phyloP scores from a whole-genome alignment of 1,140 invertebrate genomes.

The Thalassaphorura encarpata region DNA sequence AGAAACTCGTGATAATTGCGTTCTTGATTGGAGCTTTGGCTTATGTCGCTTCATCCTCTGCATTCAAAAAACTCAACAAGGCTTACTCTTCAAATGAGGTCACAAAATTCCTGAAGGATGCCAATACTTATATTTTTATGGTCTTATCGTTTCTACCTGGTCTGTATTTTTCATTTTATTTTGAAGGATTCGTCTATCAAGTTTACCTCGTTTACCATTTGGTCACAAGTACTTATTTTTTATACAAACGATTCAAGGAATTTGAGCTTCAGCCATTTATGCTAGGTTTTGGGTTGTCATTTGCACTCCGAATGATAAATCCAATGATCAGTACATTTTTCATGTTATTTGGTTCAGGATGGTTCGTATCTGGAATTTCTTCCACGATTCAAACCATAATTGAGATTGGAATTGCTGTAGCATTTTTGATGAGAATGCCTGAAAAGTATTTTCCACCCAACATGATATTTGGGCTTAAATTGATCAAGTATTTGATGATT shows the following conservation, averaged over 20 bases:
- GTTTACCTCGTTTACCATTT: slow-evolving; percentile 18
- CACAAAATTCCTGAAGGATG: slow-evolving; percentile 5
- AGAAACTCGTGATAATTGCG: neutral
- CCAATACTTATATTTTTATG: slow-evolving; percentile 19
- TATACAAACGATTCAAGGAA: slow-evolving; percentile 21
- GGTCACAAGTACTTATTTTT: slow-evolving; percentile 11
- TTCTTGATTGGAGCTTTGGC: neutral
- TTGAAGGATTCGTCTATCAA: slow-evolving; percentile 8
- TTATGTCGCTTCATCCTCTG: neutral
- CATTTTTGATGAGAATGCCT: slow-evolving; percentile 15
- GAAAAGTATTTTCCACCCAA: slow-evolving; percentile 20
- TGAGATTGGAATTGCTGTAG: slow-evolving; percentile 12
- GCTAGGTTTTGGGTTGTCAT: slow-evolving; percentile 16
- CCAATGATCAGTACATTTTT: slow-evolving; percentile 13
- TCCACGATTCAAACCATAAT: neutral
- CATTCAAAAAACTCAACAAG: neutral
- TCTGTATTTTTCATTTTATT: slow-evolving; percentile 20
- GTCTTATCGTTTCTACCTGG: slow-evolving; percentile 17
- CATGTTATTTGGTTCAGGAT: slow-evolving; percentile 14
- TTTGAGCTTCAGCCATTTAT: slow-evolving; percentile 21
- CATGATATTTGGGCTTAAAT: slow-evolving; percentile 25
- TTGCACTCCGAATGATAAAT: slow-evolving; percentile 5
- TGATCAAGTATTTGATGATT: slow-evolving; percentile 24
- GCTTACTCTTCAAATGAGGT: neutral
- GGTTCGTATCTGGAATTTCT: slow-evolving; percentile 9